Evolutionary conservation across 2,797 vertebrate genomes (phyloP), one percentile per base, ranked within the genome.

Genomic region (Channallabes apus): DNA sequence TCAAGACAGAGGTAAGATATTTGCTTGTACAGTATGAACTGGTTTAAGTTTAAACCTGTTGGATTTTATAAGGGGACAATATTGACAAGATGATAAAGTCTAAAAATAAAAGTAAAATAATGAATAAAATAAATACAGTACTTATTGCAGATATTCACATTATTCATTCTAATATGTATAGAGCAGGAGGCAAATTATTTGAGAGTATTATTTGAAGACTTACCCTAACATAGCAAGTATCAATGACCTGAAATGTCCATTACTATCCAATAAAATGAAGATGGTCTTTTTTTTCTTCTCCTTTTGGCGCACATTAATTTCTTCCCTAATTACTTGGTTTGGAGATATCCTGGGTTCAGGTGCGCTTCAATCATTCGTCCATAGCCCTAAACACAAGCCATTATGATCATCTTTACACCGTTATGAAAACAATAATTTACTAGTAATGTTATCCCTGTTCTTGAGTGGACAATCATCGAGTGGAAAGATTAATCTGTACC

Each of bases 1-100:
- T 84, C 61, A 80, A 82, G 51, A 6, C 89, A 90, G 71, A 83
- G 89, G 89, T 88, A 29, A 84, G 84, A 84, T 6, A 20, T 68
- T 35, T 35, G 41, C n/a, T 29, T 51, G 32, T 81, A 51, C 46
- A 51, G 11, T 51, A 7, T 65, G 9, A 15, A 4, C 56, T 35
- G 18, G 22, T 68, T 58, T 61, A 82, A 32, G 58, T 61, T 24
- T 20, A 3, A 41, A 29, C 64, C 8, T 85, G 29, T 7, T 17
- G 59, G 51, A 7, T 29, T 59, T 77, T 77, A 32, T 51, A 51
- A 73, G 12, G 18, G 5, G 20, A 32, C 2, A 35, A 59, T 59
- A 59, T 35, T 22, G 20, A 24, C 27, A 76, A 11, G n/a, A 75
- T 77, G 32, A 56, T 12, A 51, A 73, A 27, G 11, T n/a, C 3